Evolutionary conservation across 1,140 invertebrate genomes (phyloP).

Genomic region (Lepidurus arcticus): DNA sequence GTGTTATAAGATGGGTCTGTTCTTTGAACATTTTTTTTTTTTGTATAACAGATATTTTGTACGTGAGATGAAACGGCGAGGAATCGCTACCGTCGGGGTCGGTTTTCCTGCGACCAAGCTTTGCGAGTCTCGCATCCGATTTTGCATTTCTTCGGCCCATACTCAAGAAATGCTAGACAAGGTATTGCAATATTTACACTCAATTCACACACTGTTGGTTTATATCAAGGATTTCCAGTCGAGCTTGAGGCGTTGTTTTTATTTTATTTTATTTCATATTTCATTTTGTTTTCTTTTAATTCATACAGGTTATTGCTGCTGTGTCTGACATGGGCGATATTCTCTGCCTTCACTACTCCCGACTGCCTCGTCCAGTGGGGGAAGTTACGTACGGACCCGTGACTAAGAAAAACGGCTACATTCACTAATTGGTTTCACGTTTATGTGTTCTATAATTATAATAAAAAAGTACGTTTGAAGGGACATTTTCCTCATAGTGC

Average conservation of each 20-base stretch:
- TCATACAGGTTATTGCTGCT: conserved; percentile 55
- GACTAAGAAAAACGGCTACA: neutral
- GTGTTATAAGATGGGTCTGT: conserved; percentile 23
- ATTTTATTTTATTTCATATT: conserved; percentile 42
- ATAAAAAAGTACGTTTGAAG: neutral
- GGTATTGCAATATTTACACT: conserved; percentile 47
- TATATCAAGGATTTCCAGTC: neutral
- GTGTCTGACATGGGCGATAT: conserved; percentile 63
- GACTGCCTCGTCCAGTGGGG: conserved; percentile 36
- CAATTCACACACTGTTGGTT: neutral
- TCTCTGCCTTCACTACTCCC: conserved; percentile 66
- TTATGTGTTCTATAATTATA: neutral
- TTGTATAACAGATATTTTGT: conserved; percentile 67
- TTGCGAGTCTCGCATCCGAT: conserved; percentile 84
- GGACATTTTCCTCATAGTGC: neutral
- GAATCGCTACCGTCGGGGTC: conserved; percentile 90
- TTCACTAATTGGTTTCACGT: neutral
- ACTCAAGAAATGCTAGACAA: conserved; percentile 92
- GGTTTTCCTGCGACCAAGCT: conserved; percentile 96
- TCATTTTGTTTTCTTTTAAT: neutral
- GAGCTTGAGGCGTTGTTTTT: too few species aligned
- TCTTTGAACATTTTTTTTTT: neutral
- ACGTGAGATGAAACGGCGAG: conserved; percentile 67
- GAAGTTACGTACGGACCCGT: conserved; percentile 32
- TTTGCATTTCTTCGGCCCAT: conserved; percentile 93